phyloP scores from a whole-genome alignment of 2,797 vertebrate species.

The Dicrostonyx torquatus region DNA sequence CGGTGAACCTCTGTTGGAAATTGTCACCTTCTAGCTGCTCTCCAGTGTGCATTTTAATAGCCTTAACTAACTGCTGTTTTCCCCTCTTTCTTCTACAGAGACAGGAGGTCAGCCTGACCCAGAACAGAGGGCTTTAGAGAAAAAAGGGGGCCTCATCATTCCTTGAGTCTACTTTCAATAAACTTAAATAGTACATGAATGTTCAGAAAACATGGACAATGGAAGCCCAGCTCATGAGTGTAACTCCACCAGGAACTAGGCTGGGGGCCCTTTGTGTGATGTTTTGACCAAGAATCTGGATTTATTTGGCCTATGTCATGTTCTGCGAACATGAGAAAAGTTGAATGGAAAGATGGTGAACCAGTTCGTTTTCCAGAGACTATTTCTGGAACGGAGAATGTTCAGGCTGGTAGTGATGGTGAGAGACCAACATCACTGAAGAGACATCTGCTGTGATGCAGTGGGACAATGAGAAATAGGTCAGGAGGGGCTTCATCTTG shows the following conservation, averaged over 20 bases:
- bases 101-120: neutral
- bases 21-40: neutral
- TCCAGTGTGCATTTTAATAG: neutral
- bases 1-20: neutral
- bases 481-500: neutral
- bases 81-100: neutral
- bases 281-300: neutral
- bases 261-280: neutral
- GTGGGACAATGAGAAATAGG: neutral
- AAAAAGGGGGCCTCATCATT: neutral
- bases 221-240: neutral
- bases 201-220: neutral
- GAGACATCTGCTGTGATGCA: neutral
- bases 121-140: neutral
- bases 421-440: neutral
- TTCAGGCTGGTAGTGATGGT: neutral
- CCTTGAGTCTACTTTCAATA: neutral
- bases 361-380: neutral
- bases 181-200: neutral
- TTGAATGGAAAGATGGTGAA: neutral
- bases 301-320: neutral
- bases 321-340: neutral
- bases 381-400: neutral
- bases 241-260: neutral
- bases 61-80: neutral